A percentile compares a stretch with the other conserved stretches of the same genome.
These are phyloP conservation scores for Propithecus perrieri DNA, from an alignment of 2,797 vertebrate genomes.

Conservation along the genomic window DNA sequence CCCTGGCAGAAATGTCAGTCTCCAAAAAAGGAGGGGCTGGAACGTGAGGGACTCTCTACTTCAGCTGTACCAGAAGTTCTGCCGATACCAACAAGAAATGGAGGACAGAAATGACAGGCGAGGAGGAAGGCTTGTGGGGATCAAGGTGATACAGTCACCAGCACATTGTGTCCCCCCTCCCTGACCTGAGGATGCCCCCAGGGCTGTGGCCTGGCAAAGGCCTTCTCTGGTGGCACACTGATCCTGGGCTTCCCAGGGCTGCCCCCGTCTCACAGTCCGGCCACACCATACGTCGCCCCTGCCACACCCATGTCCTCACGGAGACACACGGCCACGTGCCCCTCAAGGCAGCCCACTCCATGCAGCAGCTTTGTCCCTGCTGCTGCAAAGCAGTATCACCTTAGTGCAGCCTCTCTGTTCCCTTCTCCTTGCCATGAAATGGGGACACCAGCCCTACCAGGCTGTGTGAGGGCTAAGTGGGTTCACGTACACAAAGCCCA, in stretches of 20 bases:
- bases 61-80: not conserved
- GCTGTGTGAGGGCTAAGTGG: not conserved
- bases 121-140: not conserved
- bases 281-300: not conserved
- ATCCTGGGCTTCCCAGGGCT: not conserved
- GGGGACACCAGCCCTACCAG: not conserved
- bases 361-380: not conserved
- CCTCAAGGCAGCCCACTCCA: fast-evolving
- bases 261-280: fast-evolving
- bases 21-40: not conserved
- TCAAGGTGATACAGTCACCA: not conserved
- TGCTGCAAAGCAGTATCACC: not conserved
- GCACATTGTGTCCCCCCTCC: not conserved
- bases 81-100: not conserved
- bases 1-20: not conserved
- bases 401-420: not conserved
- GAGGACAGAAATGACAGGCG: not conserved
- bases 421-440: not conserved
- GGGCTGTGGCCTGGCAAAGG: not conserved
- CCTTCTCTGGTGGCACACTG: not conserved
- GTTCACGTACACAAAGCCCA: not conserved
- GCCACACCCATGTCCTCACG: not conserved
- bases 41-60: not conserved
- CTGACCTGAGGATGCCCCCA: not conserved
- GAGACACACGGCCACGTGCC: fast-evolving